A percentile compares a stretch with the other conserved stretches of the same genome.
These are phyloP conservation scores for Melanostoma mellinum DNA, from an alignment of 2,888 invertebrate species.

Conservation along the genomic window DNA sequence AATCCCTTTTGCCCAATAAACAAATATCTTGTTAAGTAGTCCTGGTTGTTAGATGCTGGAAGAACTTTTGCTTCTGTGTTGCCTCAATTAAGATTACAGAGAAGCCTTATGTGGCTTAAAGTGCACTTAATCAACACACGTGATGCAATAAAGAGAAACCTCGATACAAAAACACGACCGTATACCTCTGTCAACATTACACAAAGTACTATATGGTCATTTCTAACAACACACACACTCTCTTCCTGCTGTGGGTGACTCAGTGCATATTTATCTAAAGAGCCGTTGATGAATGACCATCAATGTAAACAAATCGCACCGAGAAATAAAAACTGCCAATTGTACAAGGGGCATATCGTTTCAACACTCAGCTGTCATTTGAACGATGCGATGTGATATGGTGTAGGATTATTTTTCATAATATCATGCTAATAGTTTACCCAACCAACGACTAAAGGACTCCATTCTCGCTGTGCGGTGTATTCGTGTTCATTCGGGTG, in stretches of 20 bases:
- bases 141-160: not conserved
- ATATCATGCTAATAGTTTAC: slow-evolving; percentile 70
- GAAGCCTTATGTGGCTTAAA: not conserved
- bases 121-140: slow-evolving; percentile 17
- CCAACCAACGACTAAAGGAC: slow-evolving; percentile 61
- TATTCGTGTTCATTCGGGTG: slow-evolving; percentile 7
- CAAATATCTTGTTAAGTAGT: slow-evolving; percentile 10
- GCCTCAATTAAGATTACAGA: not conserved
- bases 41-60: slow-evolving; percentile 1
- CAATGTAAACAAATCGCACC: slow-evolving; percentile 52
- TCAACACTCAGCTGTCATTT: not conserved
- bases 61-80: slow-evolving; percentile 8
- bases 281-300: slow-evolving; percentile 60
- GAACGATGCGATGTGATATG: slow-evolving; percentile 6
- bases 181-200: not conserved
- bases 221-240: slow-evolving; percentile 14
- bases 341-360: slow-evolving; percentile 1
- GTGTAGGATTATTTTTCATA: slow-evolving; percentile 61
- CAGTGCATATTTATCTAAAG: slow-evolving; percentile 35
- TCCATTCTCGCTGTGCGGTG: slow-evolving; percentile 24
- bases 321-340: slow-evolving; percentile 40
- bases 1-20: slow-evolving; percentile 20
- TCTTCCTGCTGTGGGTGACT: not conserved
- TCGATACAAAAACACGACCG: slow-evolving; percentile 4
- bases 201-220: not conserved